Base-by-base conservation (phyloP, 1,140 invertebrate species). In the Sminthurides bifidus region DNA sequence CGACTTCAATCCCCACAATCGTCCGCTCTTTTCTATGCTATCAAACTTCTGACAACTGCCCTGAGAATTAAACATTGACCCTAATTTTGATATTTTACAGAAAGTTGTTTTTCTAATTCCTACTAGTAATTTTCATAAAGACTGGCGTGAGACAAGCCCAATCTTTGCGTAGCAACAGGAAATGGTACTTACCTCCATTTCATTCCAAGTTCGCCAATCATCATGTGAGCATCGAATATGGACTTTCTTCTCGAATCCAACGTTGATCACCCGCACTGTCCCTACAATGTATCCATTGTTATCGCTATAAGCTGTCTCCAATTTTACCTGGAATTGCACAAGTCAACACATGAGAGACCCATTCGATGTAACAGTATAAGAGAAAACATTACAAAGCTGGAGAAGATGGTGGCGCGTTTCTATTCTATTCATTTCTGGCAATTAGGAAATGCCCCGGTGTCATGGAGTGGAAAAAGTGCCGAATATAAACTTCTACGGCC, bases 221-320 rank as follows among this genome's bases (percentile, higher is more conserved):
- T 94, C 87, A 60, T 85, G 75, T 0, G 85, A 84, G 69, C 92
- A 93, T 40, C 92, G 77, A 37, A 94, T 77, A 62, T 84, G 79
- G 14, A 95, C 89, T 23, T 79, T 82, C 74, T 97, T 96, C 67
- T 94, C 81, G 70, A 86, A 96, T 67, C 88, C 84, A 40, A 95
- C 70, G 71, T 95, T 96, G 37, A 87, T 74, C 8, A 95, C 92
- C 24, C 90, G 77, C 2, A 94, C 84, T 0, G 82, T 79, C 14
- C 91, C 91, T 14, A 79, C 80, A n/a, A 95, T 80, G n/a, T 79
- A 83, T 54, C 73, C 65, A 35, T 85, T 77, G 26, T 79, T 77
- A 1, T 79, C 71, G 2, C 89, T 79, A 10, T 81, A 69, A 1
- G 83, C 85, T 67, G 84, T 92, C 71, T 96, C 92, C 63, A 97